Evolutionary conservation across 2,113 vertebrate genomes (phyloP), one percentile per base, ranked within the genome.

Genomic region (Prionailurus bengalensis): DNA sequence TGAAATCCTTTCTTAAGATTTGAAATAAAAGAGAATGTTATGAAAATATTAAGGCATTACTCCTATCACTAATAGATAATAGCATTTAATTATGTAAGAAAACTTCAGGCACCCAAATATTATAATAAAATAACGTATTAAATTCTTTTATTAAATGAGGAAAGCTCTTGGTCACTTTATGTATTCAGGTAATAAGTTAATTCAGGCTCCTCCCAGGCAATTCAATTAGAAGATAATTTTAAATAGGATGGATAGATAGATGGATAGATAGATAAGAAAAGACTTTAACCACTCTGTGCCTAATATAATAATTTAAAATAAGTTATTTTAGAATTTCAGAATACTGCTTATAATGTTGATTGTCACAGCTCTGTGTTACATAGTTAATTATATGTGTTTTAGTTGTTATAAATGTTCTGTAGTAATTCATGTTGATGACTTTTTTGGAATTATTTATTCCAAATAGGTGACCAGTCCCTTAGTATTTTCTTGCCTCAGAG

Each of bases 281-380:
- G 31, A 14, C 51, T 81, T 71, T 48, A 91, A 83, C 16, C 14
- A 94, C 73, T 68, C 7, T 15, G 39, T 31, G 42, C 21, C 31
- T 84, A 48, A n/a, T 65, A 31, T 45, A 45, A 45, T 45, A 45
- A 45, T 29, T 88, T 94, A 66, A 89, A 5, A 73, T 48, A 95
- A 95, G 80, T 81, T 42, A 70, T 55, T 92, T 95, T 86, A 95
- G 29, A 63, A 73, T 84, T 63, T 84, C 84, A 92, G 51, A 93
- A 92, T 36, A 45, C 17, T 42, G 45, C 27, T 94, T 88, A 74
- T 61, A 90, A 91, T 65, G 25, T 55, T 92, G 42, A 80, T 80
- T 8, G 27, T 58, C 36, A 58, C 10, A 63, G 51, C 15, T 90
- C 23, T 33, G 68, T 78, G 10, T 85, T 76, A 58, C 11, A 33